Conservation (phyloP, 1,140 invertebrate genomes). For the Schmidtea mediterranea region DNA sequence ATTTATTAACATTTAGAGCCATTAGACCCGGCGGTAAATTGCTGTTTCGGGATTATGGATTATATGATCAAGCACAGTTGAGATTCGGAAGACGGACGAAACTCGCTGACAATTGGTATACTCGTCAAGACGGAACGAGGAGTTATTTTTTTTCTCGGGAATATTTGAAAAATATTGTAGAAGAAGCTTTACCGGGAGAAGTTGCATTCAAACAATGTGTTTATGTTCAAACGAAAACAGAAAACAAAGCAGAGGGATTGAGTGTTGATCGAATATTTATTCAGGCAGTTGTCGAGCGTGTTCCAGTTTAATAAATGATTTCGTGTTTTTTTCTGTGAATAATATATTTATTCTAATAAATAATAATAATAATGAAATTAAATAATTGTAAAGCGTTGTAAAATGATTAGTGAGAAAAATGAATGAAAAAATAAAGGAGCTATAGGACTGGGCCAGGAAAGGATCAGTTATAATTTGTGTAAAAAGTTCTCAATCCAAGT, state of each 20-base stretch:
- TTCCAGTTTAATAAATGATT: too few relatives aligned
- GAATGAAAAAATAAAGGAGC: too few relatives aligned
- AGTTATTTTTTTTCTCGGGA: constrained; percentile 21
- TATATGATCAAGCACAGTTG: constrained; percentile 25
- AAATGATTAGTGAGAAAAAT: too few relatives aligned
- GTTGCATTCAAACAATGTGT: constrained; percentile 39
- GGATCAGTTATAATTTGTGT: too few relatives aligned
- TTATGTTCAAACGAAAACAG: constrained; percentile 55
- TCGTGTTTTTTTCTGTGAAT: too few relatives aligned
- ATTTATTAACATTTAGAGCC: constrained; percentile 20
- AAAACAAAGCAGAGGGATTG: constrained; percentile 65
- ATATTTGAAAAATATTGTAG: background rate
- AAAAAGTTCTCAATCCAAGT: too few relatives aligned
- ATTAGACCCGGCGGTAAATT: constrained; percentile 19
- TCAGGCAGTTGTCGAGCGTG: constrained; percentile 32
- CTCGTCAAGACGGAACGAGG: constrained; percentile 26
- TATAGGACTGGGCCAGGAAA: too few relatives aligned
- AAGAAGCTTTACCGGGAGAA: background rate
- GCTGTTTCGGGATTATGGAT: constrained; percentile 25
- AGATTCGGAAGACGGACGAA: constrained; percentile 64
- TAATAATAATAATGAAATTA: too few relatives aligned
- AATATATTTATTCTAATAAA: too few relatives aligned
- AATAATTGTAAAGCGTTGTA: too few relatives aligned
- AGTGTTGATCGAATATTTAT: constrained; percentile 65
- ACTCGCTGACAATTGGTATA: constrained; percentile 33